Percentiles rank a stretch among this genome's conserved stretches.
phyloP scores from a whole-genome alignment of 2,113 vertebrate species.

The Chamaetylas fuelleborni region DNA sequence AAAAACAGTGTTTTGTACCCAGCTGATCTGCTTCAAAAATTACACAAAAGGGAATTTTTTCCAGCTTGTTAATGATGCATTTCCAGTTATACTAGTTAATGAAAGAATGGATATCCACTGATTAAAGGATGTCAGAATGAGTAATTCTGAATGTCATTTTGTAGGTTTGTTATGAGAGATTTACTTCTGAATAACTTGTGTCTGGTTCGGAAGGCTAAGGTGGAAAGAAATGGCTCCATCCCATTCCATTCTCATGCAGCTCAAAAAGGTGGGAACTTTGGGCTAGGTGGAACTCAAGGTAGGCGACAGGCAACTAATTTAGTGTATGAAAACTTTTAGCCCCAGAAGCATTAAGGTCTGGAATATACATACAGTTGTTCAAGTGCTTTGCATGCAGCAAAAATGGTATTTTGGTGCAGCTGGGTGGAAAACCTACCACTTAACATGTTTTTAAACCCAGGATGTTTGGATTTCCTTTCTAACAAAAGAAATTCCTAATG shows the following conservation, averaged over 20 bases:
- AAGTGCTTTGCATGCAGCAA: neutral
- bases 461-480: neutral
- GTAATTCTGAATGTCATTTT: conserved; percentile 12
- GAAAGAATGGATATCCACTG: conserved; percentile 13
- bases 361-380: neutral
- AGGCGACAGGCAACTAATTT: neutral
- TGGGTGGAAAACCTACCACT: accelerated
- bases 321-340: neutral
- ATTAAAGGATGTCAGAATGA: conserved; percentile 55
- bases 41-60: neutral
- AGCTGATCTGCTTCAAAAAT: neutral
- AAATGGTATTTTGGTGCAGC: neutral
- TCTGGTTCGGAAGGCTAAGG: neutral
- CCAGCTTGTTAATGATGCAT: conserved; percentile 6
- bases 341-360: neutral
- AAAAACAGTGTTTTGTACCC: conserved; percentile 4
- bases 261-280: neutral
- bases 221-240: neutral
- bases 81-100: conserved; percentile 7
- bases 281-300: neutral
- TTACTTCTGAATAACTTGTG: neutral
- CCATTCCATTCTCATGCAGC: neutral
- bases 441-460: neutral
- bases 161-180: neutral
- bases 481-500: neutral